phyloP scores from a whole-genome alignment of 2,113 vertebrate species.

The Formicarius rufipectus region DNA sequence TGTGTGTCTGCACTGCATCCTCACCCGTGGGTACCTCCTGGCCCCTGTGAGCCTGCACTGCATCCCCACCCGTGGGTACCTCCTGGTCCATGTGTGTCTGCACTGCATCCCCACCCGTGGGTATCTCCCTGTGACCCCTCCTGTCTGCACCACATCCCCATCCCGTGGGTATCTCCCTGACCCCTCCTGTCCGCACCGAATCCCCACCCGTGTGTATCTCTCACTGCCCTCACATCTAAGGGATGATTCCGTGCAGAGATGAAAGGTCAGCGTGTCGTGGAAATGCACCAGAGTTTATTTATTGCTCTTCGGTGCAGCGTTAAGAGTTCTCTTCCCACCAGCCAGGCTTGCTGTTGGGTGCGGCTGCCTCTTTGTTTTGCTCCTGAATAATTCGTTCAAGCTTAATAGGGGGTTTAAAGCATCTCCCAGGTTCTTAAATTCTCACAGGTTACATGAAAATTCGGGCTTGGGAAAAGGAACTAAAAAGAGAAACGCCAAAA shows the following conservation, averaged over 20 bases:
- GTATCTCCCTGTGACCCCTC: too few relatives aligned
- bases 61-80: accelerated
- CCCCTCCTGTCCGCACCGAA: too few relatives aligned
- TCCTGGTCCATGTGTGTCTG: too few relatives aligned
- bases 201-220: accelerated
- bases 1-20: too few relatives aligned
- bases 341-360: too few relatives aligned
- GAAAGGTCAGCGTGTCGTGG: accelerated
- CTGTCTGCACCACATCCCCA: too few relatives aligned
- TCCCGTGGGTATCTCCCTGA: too few relatives aligned
- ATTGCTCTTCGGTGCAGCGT: too few relatives aligned
- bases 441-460: neutral
- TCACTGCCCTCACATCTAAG: accelerated
- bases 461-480: neutral
- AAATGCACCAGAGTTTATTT: accelerated
- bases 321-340: accelerated
- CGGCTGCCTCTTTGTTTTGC: accelerated
- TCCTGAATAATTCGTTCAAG: neutral
- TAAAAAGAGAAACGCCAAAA: neutral
- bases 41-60: too few relatives aligned
- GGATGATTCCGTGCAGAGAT: accelerated
- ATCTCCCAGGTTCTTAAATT: too few relatives aligned
- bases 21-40: accelerated
- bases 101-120: accelerated
- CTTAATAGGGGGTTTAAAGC: neutral